Evolutionary conservation across 2,888 invertebrate genomes (phyloP).

Genomic region (Pediacus dermestoides): DNA sequence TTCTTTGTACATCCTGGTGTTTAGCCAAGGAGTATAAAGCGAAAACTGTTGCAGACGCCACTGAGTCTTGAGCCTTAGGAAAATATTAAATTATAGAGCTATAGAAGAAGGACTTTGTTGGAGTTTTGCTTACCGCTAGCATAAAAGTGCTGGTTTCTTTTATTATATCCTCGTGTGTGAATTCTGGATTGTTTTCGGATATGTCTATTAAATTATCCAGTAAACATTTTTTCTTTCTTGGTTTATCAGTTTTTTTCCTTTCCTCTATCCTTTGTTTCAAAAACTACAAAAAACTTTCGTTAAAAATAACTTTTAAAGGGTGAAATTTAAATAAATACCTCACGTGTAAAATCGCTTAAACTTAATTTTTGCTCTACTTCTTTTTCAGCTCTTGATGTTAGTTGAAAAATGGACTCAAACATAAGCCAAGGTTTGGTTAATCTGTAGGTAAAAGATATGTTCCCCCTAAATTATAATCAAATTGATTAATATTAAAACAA

Average conservation of each 20-base stretch:
- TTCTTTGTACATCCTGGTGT: constrained; percentile 52
- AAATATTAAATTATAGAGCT: constrained; percentile 18
- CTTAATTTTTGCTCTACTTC: constrained; percentile 54
- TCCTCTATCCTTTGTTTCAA: too few species aligned
- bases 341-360: constrained; percentile 29
- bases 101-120: neutral
- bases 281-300: too few species aligned
- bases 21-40: constrained; percentile 56
- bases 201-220: constrained; percentile 58
- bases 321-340: too few species aligned
- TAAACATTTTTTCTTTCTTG: constrained; percentile 32
- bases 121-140: constrained; percentile 51
- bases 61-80: constrained; percentile 63
- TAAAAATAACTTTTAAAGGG: too few species aligned
- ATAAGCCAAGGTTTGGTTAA: constrained; percentile 57
- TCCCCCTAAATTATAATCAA: too few species aligned
- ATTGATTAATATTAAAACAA: too few species aligned
- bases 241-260: neutral
- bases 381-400: constrained; percentile 52
- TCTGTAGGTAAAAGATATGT: constrained; percentile 52
- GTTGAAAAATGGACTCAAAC: constrained; percentile 54
- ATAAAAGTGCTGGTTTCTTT: constrained; percentile 62
- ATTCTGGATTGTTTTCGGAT: constrained; percentile 48
- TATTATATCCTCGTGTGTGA: constrained; percentile 57
- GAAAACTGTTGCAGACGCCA: constrained; percentile 57